phyloP scores from a whole-genome alignment of 2,888 invertebrate genomes.

The Leptinotarsa rubiginosa region DNA sequence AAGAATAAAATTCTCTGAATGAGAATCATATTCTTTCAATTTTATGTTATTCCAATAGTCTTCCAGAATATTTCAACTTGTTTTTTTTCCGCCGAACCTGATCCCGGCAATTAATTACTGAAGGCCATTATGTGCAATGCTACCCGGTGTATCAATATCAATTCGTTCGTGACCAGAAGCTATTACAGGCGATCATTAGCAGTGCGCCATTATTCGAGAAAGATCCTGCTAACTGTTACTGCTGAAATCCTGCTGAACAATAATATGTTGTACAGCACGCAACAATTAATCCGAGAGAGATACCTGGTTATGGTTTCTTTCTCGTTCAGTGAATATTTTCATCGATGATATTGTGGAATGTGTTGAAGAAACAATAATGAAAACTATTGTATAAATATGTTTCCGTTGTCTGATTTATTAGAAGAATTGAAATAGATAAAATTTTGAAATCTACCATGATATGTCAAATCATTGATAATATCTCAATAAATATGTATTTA shows the following conservation, averaged over 20 bases:
- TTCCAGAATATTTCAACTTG: background rate
- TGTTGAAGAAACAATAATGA: background rate
- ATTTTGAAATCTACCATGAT: too few species aligned
- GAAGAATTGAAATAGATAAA: too few species aligned
- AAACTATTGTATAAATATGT: too few species aligned
- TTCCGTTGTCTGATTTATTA: too few species aligned
- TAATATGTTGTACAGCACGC: slow-evolving; percentile 51
- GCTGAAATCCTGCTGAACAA: slow-evolving; percentile 45
- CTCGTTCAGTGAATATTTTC: background rate
- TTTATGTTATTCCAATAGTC: background rate
- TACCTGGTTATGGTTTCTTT: slow-evolving; percentile 48
- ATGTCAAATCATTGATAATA: too few species aligned
- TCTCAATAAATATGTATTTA: too few species aligned
- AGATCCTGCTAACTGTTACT: slow-evolving; percentile 44
- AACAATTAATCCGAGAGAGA: slow-evolving; percentile 50
- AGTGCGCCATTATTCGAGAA: slow-evolving; percentile 47
- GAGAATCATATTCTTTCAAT: background rate
- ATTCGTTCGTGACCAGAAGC: slow-evolving; percentile 54
- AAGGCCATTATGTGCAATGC: slow-evolving; percentile 30
- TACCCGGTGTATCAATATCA: slow-evolving; percentile 50
- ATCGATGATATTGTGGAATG: background rate
- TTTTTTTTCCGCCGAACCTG: background rate
- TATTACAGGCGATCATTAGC: slow-evolving; percentile 56
- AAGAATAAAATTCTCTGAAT: too few species aligned
- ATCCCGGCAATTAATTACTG: background rate